A percentile compares a stretch with the other conserved stretches of the same genome.
phyloP scores from a whole-genome alignment of 2,797 vertebrate genomes.

The Paguma larvata region DNA sequence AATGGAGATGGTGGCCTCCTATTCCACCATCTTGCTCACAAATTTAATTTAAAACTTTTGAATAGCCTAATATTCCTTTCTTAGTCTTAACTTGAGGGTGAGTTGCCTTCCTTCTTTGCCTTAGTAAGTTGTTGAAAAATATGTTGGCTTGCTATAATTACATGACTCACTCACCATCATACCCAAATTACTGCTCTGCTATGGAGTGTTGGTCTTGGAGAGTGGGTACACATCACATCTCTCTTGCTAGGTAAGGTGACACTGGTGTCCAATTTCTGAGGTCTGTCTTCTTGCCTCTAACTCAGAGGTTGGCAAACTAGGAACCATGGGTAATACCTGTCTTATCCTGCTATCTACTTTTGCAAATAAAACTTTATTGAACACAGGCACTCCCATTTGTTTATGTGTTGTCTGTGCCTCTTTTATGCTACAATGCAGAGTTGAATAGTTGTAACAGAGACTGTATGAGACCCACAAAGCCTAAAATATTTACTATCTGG shows the following conservation, averaged over 20 bases:
- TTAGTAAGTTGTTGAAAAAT: conserved; percentile 12
- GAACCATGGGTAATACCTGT: neutral
- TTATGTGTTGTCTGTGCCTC: neutral
- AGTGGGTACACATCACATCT: neutral
- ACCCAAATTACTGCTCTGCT: neutral
- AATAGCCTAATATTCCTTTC: neutral
- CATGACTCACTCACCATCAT: neutral
- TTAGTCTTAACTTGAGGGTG: neutral
- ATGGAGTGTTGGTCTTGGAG: neutral
- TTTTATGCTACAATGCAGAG: neutral
- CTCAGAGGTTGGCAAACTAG: neutral
- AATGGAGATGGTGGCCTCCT: neutral
- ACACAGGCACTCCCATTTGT: neutral
- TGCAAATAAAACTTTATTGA: conserved; percentile 13
- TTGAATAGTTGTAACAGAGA: neutral
- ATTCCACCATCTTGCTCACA: neutral
- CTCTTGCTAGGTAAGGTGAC: neutral
- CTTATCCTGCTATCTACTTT: neutral
- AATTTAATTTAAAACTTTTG: conserved; percentile 12
- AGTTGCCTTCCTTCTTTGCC: neutral
- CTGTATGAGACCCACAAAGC: neutral
- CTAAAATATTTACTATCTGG: neutral
- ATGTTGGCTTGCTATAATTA: neutral
- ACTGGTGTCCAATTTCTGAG: neutral
- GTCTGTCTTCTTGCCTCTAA: neutral